Evolutionary conservation across 2,113 vertebrate species (phyloP), one percentile per base, ranked within the genome.

Genomic region (Tragelaphus scriptus): DNA sequence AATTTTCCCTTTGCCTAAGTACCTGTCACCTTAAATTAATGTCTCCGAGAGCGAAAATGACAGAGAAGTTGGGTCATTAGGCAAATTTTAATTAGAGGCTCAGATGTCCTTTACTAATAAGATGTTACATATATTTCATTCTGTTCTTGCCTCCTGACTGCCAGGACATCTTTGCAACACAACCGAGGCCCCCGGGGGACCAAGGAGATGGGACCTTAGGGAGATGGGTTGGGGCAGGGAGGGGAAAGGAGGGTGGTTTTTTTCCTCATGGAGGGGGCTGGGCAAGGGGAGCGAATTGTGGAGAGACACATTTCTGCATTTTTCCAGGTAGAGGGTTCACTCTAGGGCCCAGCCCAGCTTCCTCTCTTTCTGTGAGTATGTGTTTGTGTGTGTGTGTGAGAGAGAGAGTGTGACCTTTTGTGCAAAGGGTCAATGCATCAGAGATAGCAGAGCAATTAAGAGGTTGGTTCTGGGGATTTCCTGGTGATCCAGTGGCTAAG

Each of bases 81-180:
- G 98, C 98, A 99, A 98, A 99, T 99, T 99, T 99, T 99, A 99
- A 99, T 99, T 99, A 99, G 98, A 98, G 97, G 77, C 98, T 99
- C 98, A 98, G 98, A 98, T 98, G 98, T 98, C 98, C 98, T 99
- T 99, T 98, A 59, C 98, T 99, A 99, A 99, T 99, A 98, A 98
- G 98, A 98, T 97, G 95, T 96, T 98, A 97, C 98, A 93, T 28
- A 97, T 98, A 98, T 98, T 98, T 98, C 98, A 97, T 2, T 21
- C 85, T 21, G 25, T 92, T 98, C 96, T 97, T 5, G 2, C 94
- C 97, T 97, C 91, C 75, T 23, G 26, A 93, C 91, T 79, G 28
- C 0, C 1, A 32, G 89, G 77, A 88, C 91, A 58, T 96, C 92
- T 71, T 85, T 68, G 71, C 17, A 89, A 80, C 44, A 51, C 28